These are phyloP conservation scores for Mola mola DNA, from an alignment of 2,113 vertebrate species.

Conservation along the genomic window DNA sequence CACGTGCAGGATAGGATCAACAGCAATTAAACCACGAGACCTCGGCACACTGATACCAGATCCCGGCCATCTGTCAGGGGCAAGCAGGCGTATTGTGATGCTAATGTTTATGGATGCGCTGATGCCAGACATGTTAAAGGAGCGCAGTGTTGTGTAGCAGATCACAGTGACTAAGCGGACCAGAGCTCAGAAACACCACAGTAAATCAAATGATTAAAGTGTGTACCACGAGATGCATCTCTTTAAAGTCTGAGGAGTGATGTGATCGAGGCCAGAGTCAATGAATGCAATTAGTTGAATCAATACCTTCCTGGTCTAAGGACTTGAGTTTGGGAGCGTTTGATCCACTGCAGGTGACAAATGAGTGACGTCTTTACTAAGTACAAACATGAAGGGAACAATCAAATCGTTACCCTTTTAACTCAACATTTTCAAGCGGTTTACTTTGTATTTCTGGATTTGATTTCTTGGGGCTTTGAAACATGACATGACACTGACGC, in stretches of 20 bases:
- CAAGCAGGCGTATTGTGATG: slow-evolving; percentile 34
- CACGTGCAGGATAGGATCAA: slow-evolving; percentile 33
- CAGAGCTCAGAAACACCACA: background rate
- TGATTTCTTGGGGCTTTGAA: too few relatives aligned
- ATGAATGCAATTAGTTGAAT: slow-evolving; percentile 34
- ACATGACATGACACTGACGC: too few relatives aligned
- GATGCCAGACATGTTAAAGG: background rate
- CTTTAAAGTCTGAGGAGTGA: slow-evolving; percentile 5
- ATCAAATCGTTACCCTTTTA: too few relatives aligned
- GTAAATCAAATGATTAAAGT: slow-evolving; percentile 9
- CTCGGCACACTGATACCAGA: slow-evolving; percentile 20
- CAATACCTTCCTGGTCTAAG: slow-evolving; percentile 10
- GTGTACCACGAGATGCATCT: background rate
- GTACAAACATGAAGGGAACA: too few relatives aligned
- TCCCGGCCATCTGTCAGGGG: slow-evolving; percentile 42
- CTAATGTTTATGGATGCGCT: slow-evolving; percentile 43
- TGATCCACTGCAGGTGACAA: too few relatives aligned
- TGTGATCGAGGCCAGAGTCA: slow-evolving; percentile 10
- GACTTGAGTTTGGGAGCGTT: background rate
- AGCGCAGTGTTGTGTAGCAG: background rate
- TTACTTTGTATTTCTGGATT: too few relatives aligned
- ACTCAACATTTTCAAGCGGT: too few relatives aligned
- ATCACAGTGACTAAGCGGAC: slow-evolving; percentile 5
- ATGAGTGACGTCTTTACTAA: too few relatives aligned
- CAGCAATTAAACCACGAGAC: slow-evolving; percentile 7